These are phyloP conservation scores for Melanogrammus aeglefinus DNA, from an alignment of 2,797 vertebrate genomes.

Conservation along the genomic window DNA sequence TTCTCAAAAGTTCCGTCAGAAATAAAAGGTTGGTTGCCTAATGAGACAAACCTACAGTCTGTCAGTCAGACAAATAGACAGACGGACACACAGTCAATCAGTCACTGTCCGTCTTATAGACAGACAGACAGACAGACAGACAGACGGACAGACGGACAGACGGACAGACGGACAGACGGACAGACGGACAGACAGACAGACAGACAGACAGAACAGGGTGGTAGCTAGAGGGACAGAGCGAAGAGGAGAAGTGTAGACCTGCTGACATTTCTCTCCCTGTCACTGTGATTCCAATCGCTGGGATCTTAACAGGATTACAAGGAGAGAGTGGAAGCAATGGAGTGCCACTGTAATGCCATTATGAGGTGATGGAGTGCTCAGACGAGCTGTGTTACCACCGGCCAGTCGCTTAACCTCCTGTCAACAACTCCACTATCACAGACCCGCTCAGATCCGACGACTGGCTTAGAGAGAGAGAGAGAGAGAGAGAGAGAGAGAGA, in stretches of 20 bases:
- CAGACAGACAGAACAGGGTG: constrained; percentile 7
- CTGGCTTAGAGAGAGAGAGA: background rate
- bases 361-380: constrained; percentile 70
- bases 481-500: too few relatives aligned
- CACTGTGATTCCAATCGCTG: constrained; percentile 64
- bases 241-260: background rate
- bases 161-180: background rate
- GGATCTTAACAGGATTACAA: constrained; percentile 66
- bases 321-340: constrained; percentile 66
- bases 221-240: background rate
- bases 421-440: constrained; percentile 63
- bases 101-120: background rate
- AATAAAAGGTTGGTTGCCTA: background rate
- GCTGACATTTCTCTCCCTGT: constrained; percentile 53
- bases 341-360: constrained; percentile 70
- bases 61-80: constrained; percentile 26
- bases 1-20: constrained; percentile 12
- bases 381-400: constrained; percentile 68
- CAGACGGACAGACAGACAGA: constrained; percentile 20
- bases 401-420: constrained; percentile 70
- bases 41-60: constrained; percentile 6
- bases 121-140: constrained; percentile 17
- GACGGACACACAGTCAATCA: background rate
- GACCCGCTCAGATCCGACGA: constrained; percentile 12
- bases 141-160: constrained; percentile 23